Percentiles rank a stretch among this genome's conserved stretches.
phyloP scores from a whole-genome alignment of 2,888 invertebrate genomes.

The Gisinianus flammeolus region DNA sequence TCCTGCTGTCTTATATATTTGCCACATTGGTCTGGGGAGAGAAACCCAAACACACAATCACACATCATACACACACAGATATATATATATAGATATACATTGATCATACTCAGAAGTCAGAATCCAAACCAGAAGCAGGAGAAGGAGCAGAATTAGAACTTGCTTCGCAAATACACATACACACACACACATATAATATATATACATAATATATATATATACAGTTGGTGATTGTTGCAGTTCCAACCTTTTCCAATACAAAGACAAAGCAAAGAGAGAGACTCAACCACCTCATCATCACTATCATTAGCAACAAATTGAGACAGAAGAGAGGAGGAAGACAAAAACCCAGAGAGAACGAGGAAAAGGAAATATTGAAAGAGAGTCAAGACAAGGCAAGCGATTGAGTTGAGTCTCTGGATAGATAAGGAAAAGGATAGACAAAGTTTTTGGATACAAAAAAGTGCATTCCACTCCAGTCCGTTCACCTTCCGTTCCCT shows the following conservation, averaged over 20 bases:
- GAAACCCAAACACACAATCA: conserved; percentile 5
- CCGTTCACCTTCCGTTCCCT: conserved; percentile 53
- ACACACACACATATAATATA: background rate
- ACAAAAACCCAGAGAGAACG: conserved; percentile 9
- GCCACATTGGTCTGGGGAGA: conserved; percentile 21
- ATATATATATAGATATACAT: background rate
- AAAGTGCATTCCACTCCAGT: conserved; percentile 58
- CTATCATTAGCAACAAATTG: background rate
- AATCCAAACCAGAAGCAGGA: background rate
- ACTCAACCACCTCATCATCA: conserved; percentile 12
- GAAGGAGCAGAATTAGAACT: background rate
- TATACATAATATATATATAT: background rate
- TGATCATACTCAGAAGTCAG: background rate
- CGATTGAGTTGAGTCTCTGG: background rate
- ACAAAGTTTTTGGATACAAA: conserved; percentile 48
- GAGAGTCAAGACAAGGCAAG: conserved; percentile 5
- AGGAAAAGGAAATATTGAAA: background rate
- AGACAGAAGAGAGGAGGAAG: background rate
- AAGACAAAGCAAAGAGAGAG: background rate
- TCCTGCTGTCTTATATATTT: conserved; percentile 36
- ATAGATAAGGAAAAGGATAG: conserved; percentile 27
- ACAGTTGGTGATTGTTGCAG: conserved; percentile 1
- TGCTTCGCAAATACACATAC: too few species aligned
- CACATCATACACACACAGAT: background rate
- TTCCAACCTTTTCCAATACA: background rate